These are phyloP conservation scores for Ischnura elegans DNA, from an alignment of 2,888 invertebrate species.

Conservation along the genomic window DNA sequence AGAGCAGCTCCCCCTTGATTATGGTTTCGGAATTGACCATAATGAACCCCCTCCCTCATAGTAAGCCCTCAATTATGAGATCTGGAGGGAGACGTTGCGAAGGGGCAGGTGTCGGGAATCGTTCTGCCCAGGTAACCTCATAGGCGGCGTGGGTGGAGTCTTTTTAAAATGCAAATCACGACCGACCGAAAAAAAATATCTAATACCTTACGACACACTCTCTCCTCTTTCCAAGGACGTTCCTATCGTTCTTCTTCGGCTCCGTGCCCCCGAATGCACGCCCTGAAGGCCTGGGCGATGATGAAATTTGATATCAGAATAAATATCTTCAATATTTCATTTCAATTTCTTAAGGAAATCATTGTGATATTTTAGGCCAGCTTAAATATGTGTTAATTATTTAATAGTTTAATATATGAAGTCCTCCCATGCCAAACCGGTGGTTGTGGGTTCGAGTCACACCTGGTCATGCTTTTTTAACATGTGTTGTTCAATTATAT, in stretches of 20 bases:
- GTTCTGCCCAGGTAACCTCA: neutral
- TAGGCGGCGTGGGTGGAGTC: neutral
- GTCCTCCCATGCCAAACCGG: no score
- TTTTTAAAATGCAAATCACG: constrained; percentile 12
- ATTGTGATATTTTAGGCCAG: no score
- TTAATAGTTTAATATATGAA: no score
- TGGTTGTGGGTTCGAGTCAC: no score
- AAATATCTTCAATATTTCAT: no score
- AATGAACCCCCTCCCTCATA: neutral
- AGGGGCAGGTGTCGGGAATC: neutral
- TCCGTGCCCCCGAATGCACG: no score
- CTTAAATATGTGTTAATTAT: no score
- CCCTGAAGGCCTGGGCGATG: no score
- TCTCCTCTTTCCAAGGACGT: neutral
- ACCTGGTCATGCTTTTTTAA: no score
- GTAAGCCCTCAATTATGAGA: constrained; percentile 9
- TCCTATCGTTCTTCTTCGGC: neutral
- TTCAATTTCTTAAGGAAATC: no score
- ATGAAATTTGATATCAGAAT: no score
- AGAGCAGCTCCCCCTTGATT: neutral
- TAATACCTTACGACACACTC: neutral
- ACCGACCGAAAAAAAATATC: neutral
- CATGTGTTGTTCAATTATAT: no score
- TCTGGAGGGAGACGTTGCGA: neutral
- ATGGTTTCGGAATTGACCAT: neutral